Base-by-base conservation (phyloP, 1,140 invertebrate genomes). In the Psix sp. region DNA sequence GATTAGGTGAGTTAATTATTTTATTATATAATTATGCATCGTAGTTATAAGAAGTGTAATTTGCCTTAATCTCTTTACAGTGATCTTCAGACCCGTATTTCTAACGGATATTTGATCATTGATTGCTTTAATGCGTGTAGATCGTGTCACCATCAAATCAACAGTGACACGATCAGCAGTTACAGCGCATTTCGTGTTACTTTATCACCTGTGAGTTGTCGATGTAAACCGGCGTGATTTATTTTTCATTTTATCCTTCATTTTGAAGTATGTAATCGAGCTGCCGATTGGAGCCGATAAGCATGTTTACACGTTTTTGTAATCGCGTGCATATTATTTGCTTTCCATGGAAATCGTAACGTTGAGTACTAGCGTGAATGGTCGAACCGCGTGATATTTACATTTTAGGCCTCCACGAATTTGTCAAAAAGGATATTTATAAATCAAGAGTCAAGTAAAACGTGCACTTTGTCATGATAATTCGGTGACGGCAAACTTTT, bases 381-480 rank as follows among this genome's bases (percentile, higher is more conserved):
- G n/a, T n/a, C n/a, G n/a, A n/a, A n/a, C n/a, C n/a, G 18, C 17
- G 14, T 4, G 1, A 5, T 16, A 1, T 10, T 54, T 54, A 24
- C 39, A 39, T 52, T 39, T 54, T 40, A 14, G 13, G 5, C 18
- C 14, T 1, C 17, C 3, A 15, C 33, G 10, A 57, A 57, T 60
- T 70, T 70, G 48, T 70, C 46, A 60, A 70, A 68, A 59, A 13
- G 17, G 45, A 39, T 70, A 70, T 60, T 60, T 70, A 52, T 60
- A 60, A 70, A 40, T 60, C 16, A 10, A 9, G 48, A 26, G 38
- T 7, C 11, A 42, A 16, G 31, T 18, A 48, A 20, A 26, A 43
- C 16, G 18, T 46, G 51, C 33, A 15, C 9, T 18, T 16, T 17
- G 40, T 60, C 42, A 42, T 29, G 11, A 49, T 45, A 43, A 52